These are phyloP conservation scores for Hoplodrina ambigua DNA, from an alignment of 2,888 invertebrate genomes.

Conservation along the genomic window DNA sequence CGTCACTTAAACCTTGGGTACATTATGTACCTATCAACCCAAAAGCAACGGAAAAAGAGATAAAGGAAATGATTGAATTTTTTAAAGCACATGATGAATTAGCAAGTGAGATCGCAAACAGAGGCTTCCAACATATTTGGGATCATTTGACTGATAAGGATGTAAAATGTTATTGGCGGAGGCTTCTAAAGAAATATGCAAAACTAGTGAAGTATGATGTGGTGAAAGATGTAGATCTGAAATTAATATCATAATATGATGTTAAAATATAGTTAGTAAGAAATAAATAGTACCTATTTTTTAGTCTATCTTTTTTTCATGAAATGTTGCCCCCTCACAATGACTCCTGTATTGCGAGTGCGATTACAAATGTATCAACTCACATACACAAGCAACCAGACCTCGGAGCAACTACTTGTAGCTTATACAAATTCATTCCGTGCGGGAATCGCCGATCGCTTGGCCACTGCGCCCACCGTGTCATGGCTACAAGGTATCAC, in stretches of 20 bases:
- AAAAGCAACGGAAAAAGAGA: conserved; percentile 92
- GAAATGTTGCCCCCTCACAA: too few species aligned
- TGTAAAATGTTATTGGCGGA: conserved; percentile 96
- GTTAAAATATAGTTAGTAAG: conserved; percentile 16
- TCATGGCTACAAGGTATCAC: too few species aligned
- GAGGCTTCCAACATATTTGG: conserved; percentile 96
- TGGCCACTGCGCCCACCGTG: too few species aligned
- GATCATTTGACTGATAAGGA: conserved; percentile 95
- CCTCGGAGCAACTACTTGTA: too few species aligned
- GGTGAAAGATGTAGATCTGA: conserved; percentile 89
- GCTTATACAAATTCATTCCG: too few species aligned
- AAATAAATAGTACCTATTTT: not conserved
- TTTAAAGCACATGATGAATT: conserved; percentile 93
- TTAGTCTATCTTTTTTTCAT: not conserved
- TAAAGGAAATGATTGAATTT: conserved; percentile 94
- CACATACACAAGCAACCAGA: too few species aligned
- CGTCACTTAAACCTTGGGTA: conserved; percentile 97
- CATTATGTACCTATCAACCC: conserved; percentile 96
- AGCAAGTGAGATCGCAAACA: conserved; percentile 94
- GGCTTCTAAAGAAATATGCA: conserved; percentile 93
- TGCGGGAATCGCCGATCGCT: too few species aligned
- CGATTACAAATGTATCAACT: too few species aligned
- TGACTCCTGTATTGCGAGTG: too few species aligned
- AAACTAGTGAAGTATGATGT: conserved; percentile 93
- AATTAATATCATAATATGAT: conserved; percentile 39